Base-by-base conservation (phyloP, 2,113 vertebrate species). In the Rattus rattus region DNA sequence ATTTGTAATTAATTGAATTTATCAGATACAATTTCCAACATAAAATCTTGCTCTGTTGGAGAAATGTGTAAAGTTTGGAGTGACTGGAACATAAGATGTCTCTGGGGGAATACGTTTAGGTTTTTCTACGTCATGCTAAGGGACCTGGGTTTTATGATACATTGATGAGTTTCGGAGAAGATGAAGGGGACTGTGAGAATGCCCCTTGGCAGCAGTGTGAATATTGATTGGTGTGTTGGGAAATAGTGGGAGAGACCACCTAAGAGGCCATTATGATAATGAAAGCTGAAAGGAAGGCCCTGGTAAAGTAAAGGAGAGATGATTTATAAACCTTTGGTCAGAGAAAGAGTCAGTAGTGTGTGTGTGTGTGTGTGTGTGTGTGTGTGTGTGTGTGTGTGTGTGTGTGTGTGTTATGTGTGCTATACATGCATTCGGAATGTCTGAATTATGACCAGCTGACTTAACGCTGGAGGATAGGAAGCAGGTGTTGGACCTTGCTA, bases 1-100 rank as follows among this genome's bases (percentile, higher is more conserved):
- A 56, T 92, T 97, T 36, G 67, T 85, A 94, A 92, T 81, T 84
- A 95, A 84, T 90, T 85, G 56, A 81, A 85, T 89, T 47, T 28
- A 43, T 93, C 86, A 69, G 88, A 49, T 93, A 33, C 81, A 47
- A 95, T 94, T 87, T n/a, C 39, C 56, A 85, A 36, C 90, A 72
- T 94, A 59, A 90, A 93, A 80, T 63, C 56, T 91, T 96, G 47
- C 77, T 84, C 22, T 86, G 19, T 81, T 61, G n/a, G 92, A 94
- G 43, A 95, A 72, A 81, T 43, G 33, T 28, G 43, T 96, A 26
- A 63, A 39, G 2, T 92, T 80, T 92, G 59, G 30, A 95, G 56
- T 61, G 26, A 76, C 17, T 80, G 16, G 20, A 95, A 39, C 26
- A n/a, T 54, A 70, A 92, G 79, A 59, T 3, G 79, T 10, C 47